Evolutionary conservation across 1,140 invertebrate species (phyloP).

Genomic region (Anastatus disparis): DNA sequence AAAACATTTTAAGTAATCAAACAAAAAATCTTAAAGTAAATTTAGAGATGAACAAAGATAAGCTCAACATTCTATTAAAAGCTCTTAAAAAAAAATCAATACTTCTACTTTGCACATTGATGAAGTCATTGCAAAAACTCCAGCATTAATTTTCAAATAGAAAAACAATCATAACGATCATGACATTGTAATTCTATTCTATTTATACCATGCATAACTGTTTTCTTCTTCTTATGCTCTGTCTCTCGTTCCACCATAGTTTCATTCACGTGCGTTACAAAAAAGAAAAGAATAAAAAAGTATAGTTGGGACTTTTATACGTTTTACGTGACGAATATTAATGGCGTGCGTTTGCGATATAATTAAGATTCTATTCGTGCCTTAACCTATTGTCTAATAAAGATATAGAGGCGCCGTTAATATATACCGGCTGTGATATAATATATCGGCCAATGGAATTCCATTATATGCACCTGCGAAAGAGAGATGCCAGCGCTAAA

Average conservation of each 20-base stretch:
- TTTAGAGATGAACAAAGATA: no score
- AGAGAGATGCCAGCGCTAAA: no score
- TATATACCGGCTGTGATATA: slow-evolving; percentile 6
- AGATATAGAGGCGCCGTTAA: not conserved
- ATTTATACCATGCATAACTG: slow-evolving; percentile 25
- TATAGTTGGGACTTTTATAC: no score
- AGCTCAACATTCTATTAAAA: no score
- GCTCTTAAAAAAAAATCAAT: no score
- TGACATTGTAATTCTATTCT: slow-evolving; percentile 29
- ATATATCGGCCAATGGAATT: slow-evolving; percentile 7
- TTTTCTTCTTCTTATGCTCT: not conserved
- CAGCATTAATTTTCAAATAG: no score
- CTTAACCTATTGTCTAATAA: not conserved
- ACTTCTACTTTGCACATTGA: no score
- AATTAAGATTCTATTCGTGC: not conserved
- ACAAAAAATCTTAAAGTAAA: no score
- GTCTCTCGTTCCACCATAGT: not conserved
- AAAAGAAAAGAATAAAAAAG: not conserved
- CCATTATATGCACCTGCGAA: slow-evolving; percentile 8
- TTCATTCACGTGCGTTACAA: not conserved
- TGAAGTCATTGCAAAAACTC: no score
- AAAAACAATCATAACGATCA: no score
- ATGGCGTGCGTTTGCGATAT: not conserved
- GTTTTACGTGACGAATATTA: slow-evolving; percentile 1
- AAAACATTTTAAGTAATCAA: no score